Percentiles rank a stretch among this genome's conserved stretches.
These are phyloP conservation scores for Luperina nickerlii DNA, from an alignment of 2,888 invertebrate species.

Conservation along the genomic window DNA sequence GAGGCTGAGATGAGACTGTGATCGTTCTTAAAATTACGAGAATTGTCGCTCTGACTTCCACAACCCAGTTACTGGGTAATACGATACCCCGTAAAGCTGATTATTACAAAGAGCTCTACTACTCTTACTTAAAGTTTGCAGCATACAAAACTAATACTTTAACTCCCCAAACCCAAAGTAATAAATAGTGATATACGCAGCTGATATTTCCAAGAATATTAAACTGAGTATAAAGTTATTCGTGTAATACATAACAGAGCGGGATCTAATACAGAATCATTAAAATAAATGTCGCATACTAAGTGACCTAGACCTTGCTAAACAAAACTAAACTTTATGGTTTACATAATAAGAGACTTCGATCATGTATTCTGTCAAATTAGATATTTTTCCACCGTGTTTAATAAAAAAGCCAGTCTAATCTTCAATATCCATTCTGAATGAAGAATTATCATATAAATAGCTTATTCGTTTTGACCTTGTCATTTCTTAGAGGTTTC, in stretches of 20 bases:
- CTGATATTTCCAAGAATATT: conserved; percentile 61
- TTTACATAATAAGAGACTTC: conserved; percentile 17
- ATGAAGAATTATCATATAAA: conserved; percentile 70
- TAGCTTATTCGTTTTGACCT: conserved; percentile 62
- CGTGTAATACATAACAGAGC: conserved; percentile 54
- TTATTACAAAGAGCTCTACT: background rate
- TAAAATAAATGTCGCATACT: conserved; percentile 62
- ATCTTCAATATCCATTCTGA: conserved; percentile 64
- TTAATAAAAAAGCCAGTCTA: conserved; percentile 62
- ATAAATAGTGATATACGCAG: conserved; percentile 55
- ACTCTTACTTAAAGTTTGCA: background rate
- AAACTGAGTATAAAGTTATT: conserved; percentile 57
- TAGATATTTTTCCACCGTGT: conserved; percentile 48
- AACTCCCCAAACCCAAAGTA: conserved; percentile 5
- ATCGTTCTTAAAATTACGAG: no score
- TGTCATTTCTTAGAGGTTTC: conserved; percentile 40
- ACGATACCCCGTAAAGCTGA: no score
- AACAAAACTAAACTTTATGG: conserved; percentile 46
- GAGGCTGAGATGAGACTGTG: no score
- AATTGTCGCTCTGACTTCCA: no score
- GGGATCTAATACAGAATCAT: conserved; percentile 58
- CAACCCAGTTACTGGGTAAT: no score
- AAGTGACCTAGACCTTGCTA: conserved; percentile 40
- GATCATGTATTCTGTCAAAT: conserved; percentile 42
- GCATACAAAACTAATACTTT: background rate